A percentile compares a stretch with the other conserved stretches of the same genome.
These are phyloP conservation scores for Falco cherrug DNA, from an alignment of 2,797 vertebrate species.

Conservation along the genomic window DNA sequence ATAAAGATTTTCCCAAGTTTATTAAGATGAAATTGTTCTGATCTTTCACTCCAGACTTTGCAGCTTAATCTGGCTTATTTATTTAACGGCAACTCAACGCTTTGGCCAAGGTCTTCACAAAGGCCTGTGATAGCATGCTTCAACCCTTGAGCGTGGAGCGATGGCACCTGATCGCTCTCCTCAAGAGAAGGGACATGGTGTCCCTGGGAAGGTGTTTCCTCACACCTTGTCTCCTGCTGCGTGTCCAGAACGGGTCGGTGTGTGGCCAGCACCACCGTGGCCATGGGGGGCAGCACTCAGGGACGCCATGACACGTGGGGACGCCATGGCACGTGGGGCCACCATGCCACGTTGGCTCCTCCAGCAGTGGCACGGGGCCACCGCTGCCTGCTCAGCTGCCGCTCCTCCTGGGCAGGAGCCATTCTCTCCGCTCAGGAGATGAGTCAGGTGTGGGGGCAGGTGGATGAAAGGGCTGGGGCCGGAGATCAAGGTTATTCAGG, in stretches of 20 bases:
- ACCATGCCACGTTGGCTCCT: neutral
- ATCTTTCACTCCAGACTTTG: neutral
- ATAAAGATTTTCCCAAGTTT: neutral
- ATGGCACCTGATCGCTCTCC: neutral
- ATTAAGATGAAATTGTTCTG: neutral
- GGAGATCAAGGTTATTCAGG: constrained; percentile 45
- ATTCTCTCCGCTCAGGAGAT: constrained; percentile 38
- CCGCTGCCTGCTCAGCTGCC: neutral
- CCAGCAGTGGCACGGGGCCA: neutral
- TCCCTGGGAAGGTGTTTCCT: neutral
- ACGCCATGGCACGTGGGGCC: neutral
- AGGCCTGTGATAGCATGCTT: rapidly evolving
- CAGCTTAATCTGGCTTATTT: neutral
- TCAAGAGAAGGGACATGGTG: neutral
- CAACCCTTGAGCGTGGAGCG: neutral
- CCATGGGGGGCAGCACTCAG: rapidly evolving
- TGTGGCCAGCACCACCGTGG: neutral
- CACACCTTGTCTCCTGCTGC: rapidly evolving
- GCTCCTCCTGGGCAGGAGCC: constrained; percentile 18
- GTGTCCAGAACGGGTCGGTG: neutral
- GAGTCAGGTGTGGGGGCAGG: constrained; percentile 67
- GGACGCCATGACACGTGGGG: neutral
- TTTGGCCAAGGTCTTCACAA: neutral
- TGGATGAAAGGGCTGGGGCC: constrained; percentile 20
- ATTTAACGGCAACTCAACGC: neutral